Evolutionary conservation across 92 coral and sea anemone species (phyloP), one percentile per base, ranked within the genome.

Genomic region (Palythoa heliodiscus): DNA sequence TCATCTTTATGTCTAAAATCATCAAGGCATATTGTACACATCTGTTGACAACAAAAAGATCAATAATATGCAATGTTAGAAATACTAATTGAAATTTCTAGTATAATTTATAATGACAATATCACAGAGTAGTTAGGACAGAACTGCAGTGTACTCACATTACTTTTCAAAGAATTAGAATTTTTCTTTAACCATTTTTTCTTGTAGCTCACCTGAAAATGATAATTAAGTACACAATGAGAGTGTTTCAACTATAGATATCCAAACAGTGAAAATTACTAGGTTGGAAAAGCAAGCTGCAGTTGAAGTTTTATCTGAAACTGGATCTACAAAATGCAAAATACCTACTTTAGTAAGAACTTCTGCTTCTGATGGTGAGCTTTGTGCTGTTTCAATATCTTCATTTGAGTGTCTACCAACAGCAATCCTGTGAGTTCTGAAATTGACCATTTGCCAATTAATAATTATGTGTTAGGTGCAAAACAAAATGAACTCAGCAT

Each of bases 1-100:
- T 93, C 93, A 48, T 91, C 95, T 78, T 89, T 86, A 75, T 76
- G 73, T 73, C 53, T 87, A 75, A 93, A 93, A 75, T 93, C 93
- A 11, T 93, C 97, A 54, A 93, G 87, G 76, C 97, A 93, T 63
- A 93, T 93, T 58, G 97, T 90, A 75, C 97, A 93, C 85, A 92
- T 89, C 97, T 93, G 67, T 6, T 61, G 47, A 69, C 7, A 11
- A 69, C 47, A 25, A 69, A 69, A 2, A 10, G 1, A 69, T n/a
- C 11, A 64, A 23, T 29, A 29, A 23, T n/a, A 55, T 5, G 74
- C 20, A 86, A 70, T 25, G 38, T 17, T 20, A 8, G 38, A 23
- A 15, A 66, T 47, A 1, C 48, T 12, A 3, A 43, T 70, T 1
- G 20, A 12, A 14, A 55, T 55, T 7, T 35, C 47, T 13, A 70